Evolutionary conservation across 1,140 invertebrate species (phyloP), one percentile per base, ranked within the genome.

Genomic region (Heliothis subflexa): DNA sequence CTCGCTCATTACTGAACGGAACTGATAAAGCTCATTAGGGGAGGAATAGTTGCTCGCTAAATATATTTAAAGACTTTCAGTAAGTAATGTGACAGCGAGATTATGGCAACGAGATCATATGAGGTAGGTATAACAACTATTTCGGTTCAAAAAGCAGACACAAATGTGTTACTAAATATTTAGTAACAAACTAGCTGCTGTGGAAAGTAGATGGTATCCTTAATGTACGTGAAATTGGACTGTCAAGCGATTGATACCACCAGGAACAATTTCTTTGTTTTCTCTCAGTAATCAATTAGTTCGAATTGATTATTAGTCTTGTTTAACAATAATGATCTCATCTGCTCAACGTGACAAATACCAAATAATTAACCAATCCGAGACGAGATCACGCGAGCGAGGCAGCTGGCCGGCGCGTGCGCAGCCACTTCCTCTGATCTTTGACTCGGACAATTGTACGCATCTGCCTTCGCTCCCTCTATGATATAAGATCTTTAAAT

Each of bases 371-470:
- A 75, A 74, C 28, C 64, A 88, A 75, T 61, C 57, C 45, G 74
- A 61, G 78, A 21, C 47, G 21, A 25, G 66, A 70, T 77, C 78
- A 71, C 79, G 81, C 73, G 71, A 87, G 81, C 79, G 80, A 82
- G 76, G 85, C 85, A 88, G 85, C 83, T 79, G 85, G 78, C 81
- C 78, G 83, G 76, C 81, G 89, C 87, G 92, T 90, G 91, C 90
- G 91, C 92, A 88, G 78, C 82, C 86, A 91, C 92, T 93, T 93
- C 92, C 92, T 92, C 91, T 93, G 92, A 93, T 93, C 92, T 93
- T 91, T 93, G 91, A 93, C 91, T 92, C 86, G 76, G 72, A 75
- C 91, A 93, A 93, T 93, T 92, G 88, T 81, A 79, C 81, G 84
- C 92, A 93, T 92, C 92, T 93, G 92, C 88, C 88, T 84, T 89